Base-by-base conservation (phyloP, 2,888 invertebrate species). In the Leptura quadrifasciata region DNA sequence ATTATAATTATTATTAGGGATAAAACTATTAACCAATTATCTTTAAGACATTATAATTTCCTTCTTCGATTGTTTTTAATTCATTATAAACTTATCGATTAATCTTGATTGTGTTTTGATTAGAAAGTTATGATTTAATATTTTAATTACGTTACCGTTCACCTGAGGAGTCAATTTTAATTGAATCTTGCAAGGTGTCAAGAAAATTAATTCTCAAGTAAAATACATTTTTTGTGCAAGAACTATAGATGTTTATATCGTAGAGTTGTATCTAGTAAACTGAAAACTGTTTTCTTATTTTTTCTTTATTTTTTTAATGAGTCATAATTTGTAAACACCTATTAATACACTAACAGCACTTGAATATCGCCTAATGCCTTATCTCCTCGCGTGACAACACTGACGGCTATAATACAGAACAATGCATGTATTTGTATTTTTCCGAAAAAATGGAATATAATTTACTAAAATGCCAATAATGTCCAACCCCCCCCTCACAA, bases 91-190 rank as follows among this genome's bases (percentile, higher is more conserved):
- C 39, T 64, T 35, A 35, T 47, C 18, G 27, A 15, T 60, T 60
- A 60, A 60, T 60, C 60, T 65, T 47, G 39, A 65, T 35, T 65
- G 21, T 39, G 47, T 65, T 65, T 6, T 20, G 6, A 65, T 20
- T 47, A 65, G 21, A 39, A 65, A 65, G 39, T 47, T 52, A 20
- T 10, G 21, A 52, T 47, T 47, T 39, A 47, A 21, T 65, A 65
- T 65, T 65, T 65, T 47, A 63, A 63, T 35, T 15, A 47, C 9
- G 64, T n/a, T 47, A n/a, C 47, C 47, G 47, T 6, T 47, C 15
- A n/a, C 47, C 3, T 47, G 47, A 15, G n/a, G 47, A 15, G 39
- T 15, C 15, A 39, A 6, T 5, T 47, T 47, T 47, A 47, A 47
- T 47, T 47, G 17, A 47, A 47, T 47, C 47, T 47, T 47, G n/a